Base-by-base conservation (phyloP, 2,113 vertebrate species). In the Eubucco bourcierii region DNA sequence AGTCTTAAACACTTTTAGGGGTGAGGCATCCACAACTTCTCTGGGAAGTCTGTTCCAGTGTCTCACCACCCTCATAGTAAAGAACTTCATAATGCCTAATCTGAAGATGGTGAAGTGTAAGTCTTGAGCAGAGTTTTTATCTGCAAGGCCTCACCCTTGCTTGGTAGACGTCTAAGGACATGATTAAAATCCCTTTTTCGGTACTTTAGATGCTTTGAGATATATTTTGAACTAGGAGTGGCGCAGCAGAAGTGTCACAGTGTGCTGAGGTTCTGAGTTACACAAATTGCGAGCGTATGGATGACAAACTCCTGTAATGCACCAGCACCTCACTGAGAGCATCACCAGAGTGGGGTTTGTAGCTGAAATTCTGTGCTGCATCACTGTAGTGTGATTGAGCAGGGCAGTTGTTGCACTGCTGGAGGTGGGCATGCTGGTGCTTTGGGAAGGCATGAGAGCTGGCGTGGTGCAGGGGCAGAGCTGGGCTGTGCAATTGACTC, bases 91-190 rank as follows among this genome's bases (percentile, higher is more conserved):
- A 52, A 52, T 25, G 23, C 24, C 23, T 13, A 25, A 52, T 25
- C 23, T 82, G 86, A 76, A 63, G 19, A 31, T 52, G 75, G n/a
- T 79, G 77, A 94, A 87, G 70, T 81, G 7, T 47, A 82, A 93
- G 64, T 88, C n/a, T 56, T 5, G 53, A 85, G 63, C 56, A 94
- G 65, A 71, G 64, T 27, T 92, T 96, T 94, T 95, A 56, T 75
- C 95, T 94, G 17, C 66, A 74, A 50, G 59, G 60, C 73, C 89
- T 89, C 25, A 19, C 53, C 53, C 20, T 53, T 39, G 23, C 66
- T 74, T 1, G 0, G 8, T 2, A 23, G 55, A n/a, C 3, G 34
- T 60, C 47, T 34, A 34, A 65, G 28, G 6, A 4, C 18, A 5
- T 4, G 19, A 46, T 84, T 85, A 65, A 83, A 87, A 85, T 71